Conservation (phyloP, 2,797 vertebrate species). For the Galaxias olidus region DNA sequence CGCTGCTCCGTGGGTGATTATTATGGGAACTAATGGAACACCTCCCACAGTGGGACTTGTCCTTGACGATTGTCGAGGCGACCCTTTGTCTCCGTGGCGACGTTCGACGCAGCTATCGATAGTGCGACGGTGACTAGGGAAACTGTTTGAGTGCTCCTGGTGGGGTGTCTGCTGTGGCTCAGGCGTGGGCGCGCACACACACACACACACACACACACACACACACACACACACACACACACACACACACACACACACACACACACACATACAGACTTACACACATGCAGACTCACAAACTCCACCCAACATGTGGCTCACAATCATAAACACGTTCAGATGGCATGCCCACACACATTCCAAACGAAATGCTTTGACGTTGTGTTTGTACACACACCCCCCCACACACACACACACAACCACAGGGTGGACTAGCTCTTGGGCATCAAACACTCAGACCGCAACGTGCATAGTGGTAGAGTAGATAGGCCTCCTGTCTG, state of each 20-base stretch:
- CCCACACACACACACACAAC: background rate
- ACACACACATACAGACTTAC: background rate
- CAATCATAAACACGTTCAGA: background rate
- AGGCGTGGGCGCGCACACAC: background rate
- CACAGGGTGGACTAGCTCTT: background rate
- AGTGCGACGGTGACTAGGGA: too few species aligned
- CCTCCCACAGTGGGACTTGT: too few species aligned
- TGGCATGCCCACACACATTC: background rate
- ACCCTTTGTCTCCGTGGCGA: too few species aligned
- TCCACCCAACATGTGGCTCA: background rate
- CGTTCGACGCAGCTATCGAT: too few species aligned
- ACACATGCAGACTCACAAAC: background rate
- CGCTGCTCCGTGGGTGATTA: too few species aligned
- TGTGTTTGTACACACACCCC: background rate
- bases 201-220: background rate
- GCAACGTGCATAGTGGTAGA: too few species aligned
- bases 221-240: background rate
- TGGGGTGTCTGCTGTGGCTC: background rate
- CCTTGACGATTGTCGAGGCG: too few species aligned
- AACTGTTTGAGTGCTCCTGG: too few species aligned
- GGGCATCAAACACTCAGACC: too few species aligned
- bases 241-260: slow-evolving; percentile 2
- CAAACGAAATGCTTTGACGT: background rate
- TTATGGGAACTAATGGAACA: too few species aligned
- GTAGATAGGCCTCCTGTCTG: too few species aligned